Evolutionary conservation across 2,113 vertebrate genomes (phyloP), one percentile per base, ranked within the genome.

Genomic region (Oreochromis tanganicae): DNA sequence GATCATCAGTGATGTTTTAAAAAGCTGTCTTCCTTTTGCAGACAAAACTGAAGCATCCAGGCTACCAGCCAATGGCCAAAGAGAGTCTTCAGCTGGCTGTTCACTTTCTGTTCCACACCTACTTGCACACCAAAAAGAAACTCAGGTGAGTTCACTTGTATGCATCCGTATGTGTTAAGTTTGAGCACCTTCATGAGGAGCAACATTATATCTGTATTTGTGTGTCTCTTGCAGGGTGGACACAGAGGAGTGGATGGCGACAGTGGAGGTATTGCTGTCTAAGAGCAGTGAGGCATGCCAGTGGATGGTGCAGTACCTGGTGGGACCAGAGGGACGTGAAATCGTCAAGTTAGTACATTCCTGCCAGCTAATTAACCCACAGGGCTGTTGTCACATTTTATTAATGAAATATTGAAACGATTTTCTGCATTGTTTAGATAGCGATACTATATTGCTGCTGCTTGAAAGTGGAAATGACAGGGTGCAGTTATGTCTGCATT

Each of bases 181-280:
- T 21, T 14, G 36, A 63, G 9, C 32, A 43, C 32, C 1, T 4
- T 32, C 9, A 48, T 9, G 13, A 63, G 63, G 46, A n/a, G 27
- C 61, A 46, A 3, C 2, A 11, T 88, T 21, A 32, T 5, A 29
- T 12, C 41, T 36, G 27, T 13, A 5, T n/a, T 9, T 11, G 5
- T 83, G 48, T 85, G 1, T 90, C 27, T 93, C 86, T 63, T 92
- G 36, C 87, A 99, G 99, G 96, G 97, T 97, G 93, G 99, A 99
- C 92, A 99, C 98, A 78, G 99, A 99, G 95, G 99, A 99, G 89
- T 99, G 99, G 99, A 98, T 99, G 92, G 97, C 98, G 19, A 98
- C 98, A 12, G 98, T 99, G 81, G 99, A 99, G 95, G 98, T 98
- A 14, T 89, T 99, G 94, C 97, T 99, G 73, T 97, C 98, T 38